Evolutionary conservation across 2,888 invertebrate species (phyloP).

Genomic region (Diaperis boleti): DNA sequence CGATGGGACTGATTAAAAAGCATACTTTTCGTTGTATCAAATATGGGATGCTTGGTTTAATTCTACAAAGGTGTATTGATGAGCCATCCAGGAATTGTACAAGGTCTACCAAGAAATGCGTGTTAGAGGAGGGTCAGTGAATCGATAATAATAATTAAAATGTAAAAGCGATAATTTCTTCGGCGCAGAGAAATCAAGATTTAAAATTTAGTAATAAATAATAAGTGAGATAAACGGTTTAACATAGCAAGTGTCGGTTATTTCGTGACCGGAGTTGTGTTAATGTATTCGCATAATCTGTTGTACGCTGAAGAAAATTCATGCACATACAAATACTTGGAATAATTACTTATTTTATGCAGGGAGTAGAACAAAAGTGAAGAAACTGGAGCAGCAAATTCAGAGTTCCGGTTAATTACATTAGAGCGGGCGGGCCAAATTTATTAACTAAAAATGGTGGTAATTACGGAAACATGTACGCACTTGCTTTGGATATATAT

Average conservation of each 20-base stretch:
- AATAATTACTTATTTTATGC: slow-evolving; percentile 44
- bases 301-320: slow-evolving; percentile 43
- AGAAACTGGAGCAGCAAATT: slow-evolving; percentile 42
- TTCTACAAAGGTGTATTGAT: too few species aligned
- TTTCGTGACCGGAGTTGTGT: slow-evolving; percentile 44
- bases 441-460: slow-evolving; percentile 41
- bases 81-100: too few species aligned
- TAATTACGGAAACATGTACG: slow-evolving; percentile 39
- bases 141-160: slow-evolving; percentile 35
- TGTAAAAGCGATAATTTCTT: slow-evolving; percentile 34
- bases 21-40: too few species aligned
- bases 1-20: too few species aligned
- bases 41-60: too few species aligned
- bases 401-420: slow-evolving; percentile 34
- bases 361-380: slow-evolving; percentile 28
- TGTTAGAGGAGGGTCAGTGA: slow-evolving; percentile 2
- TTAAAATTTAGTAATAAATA: slow-evolving; percentile 43
- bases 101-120: slow-evolving; percentile 9
- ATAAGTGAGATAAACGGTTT: slow-evolving; percentile 40
- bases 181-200: slow-evolving; percentile 30
- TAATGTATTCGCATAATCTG: slow-evolving; percentile 44
- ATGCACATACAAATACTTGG: slow-evolving; percentile 47
- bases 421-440: slow-evolving; percentile 37
- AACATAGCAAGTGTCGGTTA: slow-evolving; percentile 41
- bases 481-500: slow-evolving; percentile 32